phyloP scores from a whole-genome alignment of 2,888 invertebrate genomes.

The Timema podura region DNA sequence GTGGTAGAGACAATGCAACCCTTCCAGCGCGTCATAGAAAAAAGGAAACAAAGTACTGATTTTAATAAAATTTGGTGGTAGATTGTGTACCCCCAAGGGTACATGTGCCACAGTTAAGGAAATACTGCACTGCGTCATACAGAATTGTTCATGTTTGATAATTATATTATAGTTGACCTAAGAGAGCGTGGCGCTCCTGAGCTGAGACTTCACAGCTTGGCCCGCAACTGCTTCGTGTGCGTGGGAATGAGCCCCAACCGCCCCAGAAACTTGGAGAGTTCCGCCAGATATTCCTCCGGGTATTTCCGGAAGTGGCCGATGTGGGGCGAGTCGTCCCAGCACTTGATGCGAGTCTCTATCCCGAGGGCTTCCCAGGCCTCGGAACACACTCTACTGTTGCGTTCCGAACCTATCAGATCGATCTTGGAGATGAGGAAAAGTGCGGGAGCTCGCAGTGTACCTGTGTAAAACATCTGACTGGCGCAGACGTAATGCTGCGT shows the following conservation, averaged over 20 bases:
- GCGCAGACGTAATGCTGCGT: slow-evolving; percentile 81
- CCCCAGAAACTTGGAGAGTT: slow-evolving; percentile 57
- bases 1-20: no score
- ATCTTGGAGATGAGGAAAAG: slow-evolving; percentile 61
- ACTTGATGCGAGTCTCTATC: slow-evolving; percentile 64
- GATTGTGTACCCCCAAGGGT: no score
- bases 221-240: slow-evolving; percentile 50
- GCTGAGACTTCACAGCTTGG: slow-evolving; percentile 43
- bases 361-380: slow-evolving; percentile 74
- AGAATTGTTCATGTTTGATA: no score
- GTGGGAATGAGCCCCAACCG: slow-evolving; percentile 50
- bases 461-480: slow-evolving; percentile 78
- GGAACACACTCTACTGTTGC: slow-evolving; percentile 65
- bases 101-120: no score
- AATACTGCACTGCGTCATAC: no score
- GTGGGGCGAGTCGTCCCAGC: slow-evolving; percentile 72
- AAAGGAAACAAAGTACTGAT: no score
- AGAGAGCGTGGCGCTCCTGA: slow-evolving; percentile 28
- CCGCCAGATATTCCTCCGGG: slow-evolving; percentile 61
- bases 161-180: no score
- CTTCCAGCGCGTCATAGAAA: no score
- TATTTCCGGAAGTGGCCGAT: slow-evolving; percentile 64
- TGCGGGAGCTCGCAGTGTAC: slow-evolving; percentile 68
- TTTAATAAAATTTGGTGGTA: no score
- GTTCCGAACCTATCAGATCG: slow-evolving; percentile 75